Conservation (phyloP, 2,113 vertebrate species). For the Oreochromis niloticus region DNA sequence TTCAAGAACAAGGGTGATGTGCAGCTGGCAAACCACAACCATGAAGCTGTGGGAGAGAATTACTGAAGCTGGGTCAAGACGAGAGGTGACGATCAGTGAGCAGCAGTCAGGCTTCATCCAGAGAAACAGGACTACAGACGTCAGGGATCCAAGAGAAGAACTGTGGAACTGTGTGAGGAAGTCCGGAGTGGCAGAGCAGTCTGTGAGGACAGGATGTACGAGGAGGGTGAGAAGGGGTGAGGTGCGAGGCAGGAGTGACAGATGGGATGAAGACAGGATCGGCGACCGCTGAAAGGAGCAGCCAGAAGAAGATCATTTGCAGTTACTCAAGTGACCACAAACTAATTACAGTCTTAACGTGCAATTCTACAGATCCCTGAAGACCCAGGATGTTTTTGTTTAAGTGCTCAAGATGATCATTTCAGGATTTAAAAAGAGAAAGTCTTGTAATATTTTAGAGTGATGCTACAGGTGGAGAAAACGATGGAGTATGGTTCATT, state of each 20-base stretch:
- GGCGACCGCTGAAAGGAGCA: background rate
- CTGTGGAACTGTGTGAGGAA: background rate
- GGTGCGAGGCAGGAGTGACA: background rate
- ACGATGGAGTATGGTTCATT: rapidly evolving
- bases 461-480: background rate
- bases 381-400: background rate
- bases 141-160: background rate
- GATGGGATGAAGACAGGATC: background rate
- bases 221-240: background rate
- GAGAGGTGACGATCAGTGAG: background rate
- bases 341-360: background rate
- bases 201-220: background rate
- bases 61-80: background rate
- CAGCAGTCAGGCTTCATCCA: background rate
- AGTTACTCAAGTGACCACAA: background rate
- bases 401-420: background rate
- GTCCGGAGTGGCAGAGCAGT: background rate
- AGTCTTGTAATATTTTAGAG: background rate
- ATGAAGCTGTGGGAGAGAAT: background rate
- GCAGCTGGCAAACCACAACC: background rate
- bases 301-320: background rate
- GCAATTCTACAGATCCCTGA: background rate
- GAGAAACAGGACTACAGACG: background rate
- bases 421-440: background rate
- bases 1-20: background rate